Percentiles rank a stretch among this genome's conserved stretches.
Conservation (phyloP, 1,140 invertebrate genomes). For the Potamilus streckersoni region DNA sequence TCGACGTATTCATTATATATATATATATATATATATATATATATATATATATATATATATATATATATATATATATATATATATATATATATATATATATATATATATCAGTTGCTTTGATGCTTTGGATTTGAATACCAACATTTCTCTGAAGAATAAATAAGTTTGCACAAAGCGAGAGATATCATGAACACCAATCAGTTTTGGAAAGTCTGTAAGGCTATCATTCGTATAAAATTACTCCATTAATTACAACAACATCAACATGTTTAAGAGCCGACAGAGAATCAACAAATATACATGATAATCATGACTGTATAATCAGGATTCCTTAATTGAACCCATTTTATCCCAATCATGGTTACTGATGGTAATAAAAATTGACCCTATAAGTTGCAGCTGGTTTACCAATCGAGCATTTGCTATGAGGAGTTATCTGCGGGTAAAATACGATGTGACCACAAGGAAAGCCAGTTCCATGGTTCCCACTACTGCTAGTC, state of each 20-base stretch:
- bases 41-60: too few relatives aligned
- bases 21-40: too few relatives aligned
- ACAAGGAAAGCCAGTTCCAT: slow-evolving; percentile 10
- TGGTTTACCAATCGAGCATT: slow-evolving; percentile 23
- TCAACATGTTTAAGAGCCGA: slow-evolving; percentile 5
- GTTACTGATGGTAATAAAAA: slow-evolving; percentile 9
- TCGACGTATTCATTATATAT: too few relatives aligned
- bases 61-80: too few relatives aligned
- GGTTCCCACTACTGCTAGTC: slow-evolving; percentile 14
- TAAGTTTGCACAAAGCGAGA: too few relatives aligned
- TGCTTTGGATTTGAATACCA: too few relatives aligned
- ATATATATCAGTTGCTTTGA: too few relatives aligned
- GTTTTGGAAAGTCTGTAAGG: slow-evolving; percentile 7
- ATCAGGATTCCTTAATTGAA: slow-evolving; percentile 6
- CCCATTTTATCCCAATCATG: neutral
- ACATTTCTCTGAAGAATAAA: too few relatives aligned
- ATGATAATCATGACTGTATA: slow-evolving; percentile 14
- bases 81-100: too few relatives aligned
- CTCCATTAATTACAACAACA: neutral
- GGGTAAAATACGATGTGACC: slow-evolving; percentile 5
- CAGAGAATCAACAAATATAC: slow-evolving; percentile 7
- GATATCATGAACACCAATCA: too few relatives aligned
- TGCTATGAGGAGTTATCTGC: slow-evolving; percentile 8
- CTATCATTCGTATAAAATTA: slow-evolving; percentile 8
- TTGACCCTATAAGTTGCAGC: slow-evolving; percentile 5